Conservation (phyloP, 1,140 invertebrate species). For the Ceratosolen solmsi region DNA sequence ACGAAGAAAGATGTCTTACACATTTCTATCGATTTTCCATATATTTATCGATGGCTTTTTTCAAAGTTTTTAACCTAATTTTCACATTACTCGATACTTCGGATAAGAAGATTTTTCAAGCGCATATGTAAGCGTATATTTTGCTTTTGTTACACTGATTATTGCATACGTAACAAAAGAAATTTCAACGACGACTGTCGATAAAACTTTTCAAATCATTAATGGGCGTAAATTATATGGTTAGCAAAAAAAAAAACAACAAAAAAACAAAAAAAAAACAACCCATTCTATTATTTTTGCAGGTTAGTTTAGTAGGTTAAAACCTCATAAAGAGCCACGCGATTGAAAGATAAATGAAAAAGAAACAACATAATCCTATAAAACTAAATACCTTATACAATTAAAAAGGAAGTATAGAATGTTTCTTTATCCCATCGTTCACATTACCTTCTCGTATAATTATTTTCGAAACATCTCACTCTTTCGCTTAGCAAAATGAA, state of each 20-base stretch:
- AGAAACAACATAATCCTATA: slow-evolving; percentile 10
- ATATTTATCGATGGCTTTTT: too few relatives aligned
- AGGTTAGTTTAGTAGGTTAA: background rate
- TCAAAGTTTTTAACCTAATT: too few relatives aligned
- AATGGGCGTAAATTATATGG: background rate
- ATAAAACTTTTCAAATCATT: background rate
- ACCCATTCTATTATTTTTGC: background rate
- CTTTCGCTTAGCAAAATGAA: slow-evolving; percentile 45
- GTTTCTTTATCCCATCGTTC: slow-evolving; percentile 13
- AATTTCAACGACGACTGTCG: background rate
- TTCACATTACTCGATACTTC: too few relatives aligned
- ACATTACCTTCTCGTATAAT: slow-evolving; percentile 33
- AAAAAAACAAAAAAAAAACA: too few relatives aligned
- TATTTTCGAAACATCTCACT: slow-evolving; percentile 50
- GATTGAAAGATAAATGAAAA: slow-evolving; percentile 22
- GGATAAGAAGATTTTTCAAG: too few relatives aligned
- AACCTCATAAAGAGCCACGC: background rate
- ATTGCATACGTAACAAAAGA: too few relatives aligned
- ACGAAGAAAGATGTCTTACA: too few relatives aligned
- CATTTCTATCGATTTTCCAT: too few relatives aligned
- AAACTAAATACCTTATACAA: slow-evolving; percentile 19
- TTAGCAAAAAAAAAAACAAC: background rate
- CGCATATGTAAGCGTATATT: too few relatives aligned
- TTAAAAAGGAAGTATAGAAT: slow-evolving; percentile 11
- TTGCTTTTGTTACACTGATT: too few relatives aligned